These are phyloP conservation scores for Chromobotia macracanthus DNA, from an alignment of 2,797 vertebrate genomes.

Conservation along the genomic window DNA sequence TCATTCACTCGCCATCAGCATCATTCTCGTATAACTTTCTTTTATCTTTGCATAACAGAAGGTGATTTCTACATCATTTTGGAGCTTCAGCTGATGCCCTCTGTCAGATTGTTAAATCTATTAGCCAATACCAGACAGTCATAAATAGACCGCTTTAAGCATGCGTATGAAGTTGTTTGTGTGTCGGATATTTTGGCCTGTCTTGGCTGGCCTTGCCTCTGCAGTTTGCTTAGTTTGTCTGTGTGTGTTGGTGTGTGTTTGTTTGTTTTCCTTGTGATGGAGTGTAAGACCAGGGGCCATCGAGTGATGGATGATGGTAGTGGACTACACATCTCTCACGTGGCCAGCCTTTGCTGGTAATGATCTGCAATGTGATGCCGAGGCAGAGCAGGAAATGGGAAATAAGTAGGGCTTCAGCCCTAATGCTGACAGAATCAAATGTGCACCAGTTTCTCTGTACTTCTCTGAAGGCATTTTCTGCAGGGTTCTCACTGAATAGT, in stretches of 20 bases:
- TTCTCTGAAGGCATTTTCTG: constrained; percentile 38
- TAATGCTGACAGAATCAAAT: constrained; percentile 62
- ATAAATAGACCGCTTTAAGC: constrained; percentile 50
- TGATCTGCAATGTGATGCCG: constrained; percentile 76
- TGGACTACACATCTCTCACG: constrained; percentile 59
- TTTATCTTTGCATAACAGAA: neutral
- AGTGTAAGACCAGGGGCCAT: constrained; percentile 55
- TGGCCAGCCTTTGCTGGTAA: constrained; percentile 72
- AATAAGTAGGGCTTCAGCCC: constrained; percentile 51
- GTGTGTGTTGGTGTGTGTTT: constrained; percentile 39
- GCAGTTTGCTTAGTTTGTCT: constrained; percentile 14
- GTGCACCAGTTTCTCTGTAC: constrained; percentile 37
- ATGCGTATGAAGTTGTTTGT: constrained; percentile 13
- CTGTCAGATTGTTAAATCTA: too few species aligned
- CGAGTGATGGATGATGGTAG: constrained; percentile 69
- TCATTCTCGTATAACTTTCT: neutral
- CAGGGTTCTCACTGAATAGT: constrained; percentile 12
- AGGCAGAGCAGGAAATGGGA: constrained; percentile 63
- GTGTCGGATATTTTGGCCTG: constrained; percentile 7
- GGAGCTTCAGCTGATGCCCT: too few species aligned
- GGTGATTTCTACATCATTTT: neutral
- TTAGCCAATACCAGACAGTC: too few species aligned
- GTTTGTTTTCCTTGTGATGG: constrained; percentile 60
- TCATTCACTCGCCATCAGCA: neutral
- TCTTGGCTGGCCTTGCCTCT: constrained; percentile 29